Evolutionary conservation across 2,797 vertebrate species (phyloP).

Genomic region (Botia almorhae): DNA sequence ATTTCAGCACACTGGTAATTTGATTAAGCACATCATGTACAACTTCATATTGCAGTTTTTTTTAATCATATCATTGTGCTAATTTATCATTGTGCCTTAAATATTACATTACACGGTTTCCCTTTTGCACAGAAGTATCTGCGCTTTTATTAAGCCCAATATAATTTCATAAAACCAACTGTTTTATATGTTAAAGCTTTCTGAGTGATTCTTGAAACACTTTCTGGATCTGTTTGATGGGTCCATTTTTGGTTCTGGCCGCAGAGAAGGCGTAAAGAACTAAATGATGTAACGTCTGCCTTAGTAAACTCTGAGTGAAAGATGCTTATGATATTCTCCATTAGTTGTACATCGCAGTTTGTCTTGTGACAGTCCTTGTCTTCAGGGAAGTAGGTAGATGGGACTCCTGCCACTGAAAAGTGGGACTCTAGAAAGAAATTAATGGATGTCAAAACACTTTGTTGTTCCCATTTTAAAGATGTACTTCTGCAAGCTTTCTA

Average conservation of each 20-base stretch:
- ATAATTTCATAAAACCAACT: background rate
- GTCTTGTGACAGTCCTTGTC: constrained; percentile 69
- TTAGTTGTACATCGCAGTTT: constrained; percentile 26
- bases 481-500: background rate
- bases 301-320: constrained; percentile 66
- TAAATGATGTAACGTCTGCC: rapidly evolving
- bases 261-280: constrained; percentile 67
- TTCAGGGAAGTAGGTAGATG: constrained; percentile 74
- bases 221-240: background rate
- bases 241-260: constrained; percentile 55
- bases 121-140: background rate
- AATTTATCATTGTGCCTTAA: too few species aligned
- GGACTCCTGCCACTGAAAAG: constrained; percentile 58
- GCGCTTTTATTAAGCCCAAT: background rate
- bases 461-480: background rate
- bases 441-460: background rate
- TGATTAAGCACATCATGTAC: background rate
- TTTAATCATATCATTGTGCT: background rate
- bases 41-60: background rate
- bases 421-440: constrained; percentile 28
- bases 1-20: background rate
- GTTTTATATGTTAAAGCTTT: background rate
- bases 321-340: background rate
- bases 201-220: background rate
- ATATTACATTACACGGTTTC: background rate